Base-by-base conservation (phyloP, 2,797 vertebrate species). In the Paguma larvata region DNA sequence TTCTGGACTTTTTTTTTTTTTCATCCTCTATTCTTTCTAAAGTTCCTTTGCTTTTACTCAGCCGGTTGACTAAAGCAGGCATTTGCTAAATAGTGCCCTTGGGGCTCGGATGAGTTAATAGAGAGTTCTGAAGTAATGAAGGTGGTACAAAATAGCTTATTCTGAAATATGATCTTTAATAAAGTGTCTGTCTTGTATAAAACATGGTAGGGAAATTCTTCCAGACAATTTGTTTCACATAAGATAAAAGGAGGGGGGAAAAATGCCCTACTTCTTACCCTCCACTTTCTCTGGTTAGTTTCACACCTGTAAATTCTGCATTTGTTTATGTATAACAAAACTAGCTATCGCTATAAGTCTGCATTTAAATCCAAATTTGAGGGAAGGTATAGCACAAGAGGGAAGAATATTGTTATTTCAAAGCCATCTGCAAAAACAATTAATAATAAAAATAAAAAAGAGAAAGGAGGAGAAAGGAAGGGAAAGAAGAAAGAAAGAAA, bases 51-150 rank as follows among this genome's bases (percentile, higher is more conserved):
- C 13, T 79, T 92, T 94, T 87, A 15, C 67, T 90, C 85, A 72
- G 30, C 38, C 90, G 41, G 25, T 84, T 95, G 59, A 78, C 32
- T 85, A 72, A 89, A 87, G 51, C 13, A 94, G 38, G 34, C 14
- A 80, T 87, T 94, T 95, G 25, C 51, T 62, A 77, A 97, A 87
- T 78, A 62, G 18, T 62, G 34, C 79, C 32, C n/a, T n/a, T 56
- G 59, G 30, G 90, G 6, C 27, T 73, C 59, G 53, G 91, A 79
- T 85, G 77, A 95, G 30, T 72, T 86, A 92, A 89, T 75, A 63
- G 68, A 83, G 46, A 92, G 79, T 95, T 87, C n/a, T 56, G 62
- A 97, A 95, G 25, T 70, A 67, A 75, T 27, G 67, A 85, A 67
- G 3, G 30, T 13, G 32, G 8, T 32, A 25, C 48, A 62, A 89